These are phyloP conservation scores for Mormyrus proboscirostris DNA, from an alignment of 2,797 vertebrate genomes.

Conservation along the genomic window DNA sequence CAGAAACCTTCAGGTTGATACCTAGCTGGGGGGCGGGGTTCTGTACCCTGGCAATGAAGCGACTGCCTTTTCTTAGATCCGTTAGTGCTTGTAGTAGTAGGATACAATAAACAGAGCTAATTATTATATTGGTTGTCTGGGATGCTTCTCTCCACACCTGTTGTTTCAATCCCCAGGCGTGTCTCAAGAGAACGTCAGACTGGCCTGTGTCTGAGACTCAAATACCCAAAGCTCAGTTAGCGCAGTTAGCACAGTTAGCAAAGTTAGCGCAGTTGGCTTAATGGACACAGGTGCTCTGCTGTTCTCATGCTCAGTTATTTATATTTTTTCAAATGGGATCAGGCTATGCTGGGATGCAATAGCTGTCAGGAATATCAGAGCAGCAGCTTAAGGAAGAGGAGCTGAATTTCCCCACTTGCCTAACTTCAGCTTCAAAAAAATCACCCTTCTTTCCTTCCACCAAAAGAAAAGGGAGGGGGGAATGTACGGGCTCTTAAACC, in stretches of 20 bases:
- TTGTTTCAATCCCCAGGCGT: not conserved
- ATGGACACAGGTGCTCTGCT: not conserved
- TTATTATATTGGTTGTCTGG: not conserved
- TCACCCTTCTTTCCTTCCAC: not conserved
- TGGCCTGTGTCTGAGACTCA: not conserved
- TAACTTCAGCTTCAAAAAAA: not conserved
- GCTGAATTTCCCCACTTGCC: not conserved
- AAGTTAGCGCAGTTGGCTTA: not conserved
- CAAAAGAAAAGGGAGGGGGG: not conserved
- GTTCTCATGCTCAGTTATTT: not conserved
- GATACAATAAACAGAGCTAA: not conserved
- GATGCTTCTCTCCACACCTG: not conserved
- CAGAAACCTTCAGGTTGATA: not conserved
- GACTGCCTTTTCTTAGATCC: not conserved
- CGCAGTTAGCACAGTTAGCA: no score
- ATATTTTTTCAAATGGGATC: not conserved
- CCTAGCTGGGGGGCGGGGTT: not conserved
- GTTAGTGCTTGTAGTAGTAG: not conserved
- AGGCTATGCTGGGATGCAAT: not conserved
- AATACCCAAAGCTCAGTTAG: not conserved
- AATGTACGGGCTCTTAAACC: not conserved
- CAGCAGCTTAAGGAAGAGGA: not conserved
- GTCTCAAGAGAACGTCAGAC: not conserved
- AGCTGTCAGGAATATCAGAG: not conserved
- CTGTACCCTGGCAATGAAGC: not conserved